Evolutionary conservation across 2,113 vertebrate species (phyloP), one percentile per base, ranked within the genome.

Genomic region (Corythoichthys intestinalis): DNA sequence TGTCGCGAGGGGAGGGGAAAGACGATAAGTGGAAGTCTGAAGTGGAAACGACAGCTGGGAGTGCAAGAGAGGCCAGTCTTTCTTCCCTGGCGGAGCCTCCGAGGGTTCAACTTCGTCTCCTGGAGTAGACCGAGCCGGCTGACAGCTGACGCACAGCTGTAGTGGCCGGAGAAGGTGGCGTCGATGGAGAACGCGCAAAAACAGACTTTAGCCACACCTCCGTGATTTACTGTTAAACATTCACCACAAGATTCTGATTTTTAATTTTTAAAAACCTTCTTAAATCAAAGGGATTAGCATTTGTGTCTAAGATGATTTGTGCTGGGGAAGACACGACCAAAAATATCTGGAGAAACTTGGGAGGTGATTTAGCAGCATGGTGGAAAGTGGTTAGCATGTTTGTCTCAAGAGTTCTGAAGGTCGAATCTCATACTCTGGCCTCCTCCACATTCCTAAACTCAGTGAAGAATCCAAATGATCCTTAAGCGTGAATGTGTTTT

Each of bases 101-200:
- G 78, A 81, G 83, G 76, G 83, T 86, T 82, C 67, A 53, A 81
- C 87, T 88, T 87, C 86, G 80, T 79, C 60, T 44, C 83, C 72
- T 62, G 69, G 76, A 76, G 75, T 67, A 72, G 83, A 83, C 83
- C 76, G 81, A 82, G 78, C 79, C 81, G 79, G 64, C 83, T 60
- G 68, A 87, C 92, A 93, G 91, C 90, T 92, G 91, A 93, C 85
- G 72, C 88, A 88, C 92, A 92, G 92, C 91, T 91, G 91, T 90
- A 90, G 88, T 80, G 88, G 86, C 87, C 87, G 74, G 77, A 48
- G 71, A 44, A 17, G 49, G 56, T 67, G 44, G 58, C 35, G 63
- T 41, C 65, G 14, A 47, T 9, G 20, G 37, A 28, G 58, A 59
- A 68, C 61, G 65, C n/a, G n/a, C n/a, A 13, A 35, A 66, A 66